Percentiles rank a stretch among this genome's conserved stretches.
These are phyloP conservation scores for Acleris emargana DNA, from an alignment of 2,888 invertebrate genomes.

Conservation along the genomic window DNA sequence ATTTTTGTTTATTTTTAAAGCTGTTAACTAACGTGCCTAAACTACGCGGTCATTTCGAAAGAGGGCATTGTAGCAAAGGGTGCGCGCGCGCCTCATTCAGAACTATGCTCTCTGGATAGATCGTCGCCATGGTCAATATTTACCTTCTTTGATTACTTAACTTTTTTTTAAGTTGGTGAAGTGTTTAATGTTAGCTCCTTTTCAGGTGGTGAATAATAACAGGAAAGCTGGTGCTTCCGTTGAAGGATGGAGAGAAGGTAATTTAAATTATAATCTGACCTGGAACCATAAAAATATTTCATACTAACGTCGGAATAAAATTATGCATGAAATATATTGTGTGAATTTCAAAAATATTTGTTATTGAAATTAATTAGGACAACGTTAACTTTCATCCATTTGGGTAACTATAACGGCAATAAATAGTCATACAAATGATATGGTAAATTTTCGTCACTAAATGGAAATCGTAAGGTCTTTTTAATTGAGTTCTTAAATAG, in stretches of 20 bases:
- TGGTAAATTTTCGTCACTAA: too few relatives aligned
- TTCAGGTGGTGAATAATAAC: conserved; percentile 88
- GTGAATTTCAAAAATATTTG: too few relatives aligned
- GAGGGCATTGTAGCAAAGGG: conserved; percentile 61
- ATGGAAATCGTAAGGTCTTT: too few relatives aligned
- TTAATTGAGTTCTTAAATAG: too few relatives aligned
- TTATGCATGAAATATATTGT: neutral
- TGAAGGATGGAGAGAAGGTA: conserved; percentile 83
- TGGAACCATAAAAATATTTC: neutral
- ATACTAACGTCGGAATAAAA: conserved; percentile 8
- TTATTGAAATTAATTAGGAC: too few relatives aligned
- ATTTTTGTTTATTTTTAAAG: conserved; percentile 60
- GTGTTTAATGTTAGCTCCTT: conserved; percentile 50
- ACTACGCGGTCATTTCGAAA: conserved; percentile 70
- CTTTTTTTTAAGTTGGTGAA: conserved; percentile 45
- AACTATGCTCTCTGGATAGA: conserved; percentile 55
- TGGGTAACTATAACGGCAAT: too few relatives aligned
- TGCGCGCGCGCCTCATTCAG: conserved; percentile 49
- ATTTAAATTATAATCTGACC: conserved; percentile 6
- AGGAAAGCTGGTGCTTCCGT: conserved; percentile 80
- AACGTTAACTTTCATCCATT: too few relatives aligned
- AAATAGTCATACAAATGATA: too few relatives aligned
- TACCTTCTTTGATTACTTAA: conserved; percentile 40
- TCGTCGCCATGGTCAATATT: conserved; percentile 65
- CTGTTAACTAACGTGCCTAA: conserved; percentile 57